Percentiles rank a stretch among this genome's conserved stretches.
These are phyloP conservation scores for Atherinosoma microstoma DNA, from an alignment of 2,797 vertebrate species.

Conservation along the genomic window DNA sequence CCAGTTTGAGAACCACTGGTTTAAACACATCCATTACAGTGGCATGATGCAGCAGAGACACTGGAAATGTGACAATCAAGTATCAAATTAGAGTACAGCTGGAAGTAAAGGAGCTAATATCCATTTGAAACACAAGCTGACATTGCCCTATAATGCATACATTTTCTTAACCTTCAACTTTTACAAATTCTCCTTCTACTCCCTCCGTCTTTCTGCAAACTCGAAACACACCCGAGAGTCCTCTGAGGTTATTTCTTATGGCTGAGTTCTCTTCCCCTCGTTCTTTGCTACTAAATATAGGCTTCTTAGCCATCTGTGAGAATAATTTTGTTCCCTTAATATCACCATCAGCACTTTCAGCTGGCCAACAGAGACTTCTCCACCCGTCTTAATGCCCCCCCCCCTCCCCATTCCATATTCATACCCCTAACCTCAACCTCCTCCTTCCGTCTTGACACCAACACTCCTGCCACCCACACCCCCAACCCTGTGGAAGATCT, in stretches of 20 bases:
- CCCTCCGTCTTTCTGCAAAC: constrained; percentile 61
- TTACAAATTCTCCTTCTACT: constrained; percentile 7
- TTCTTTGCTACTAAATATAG: constrained; percentile 90
- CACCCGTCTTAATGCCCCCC: constrained; percentile 51
- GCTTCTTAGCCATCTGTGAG: constrained; percentile 87
- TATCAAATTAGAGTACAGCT: constrained; percentile 40
- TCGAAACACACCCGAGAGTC: constrained; percentile 61
- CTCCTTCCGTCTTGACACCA: constrained; percentile 66
- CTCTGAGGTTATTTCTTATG: constrained; percentile 78
- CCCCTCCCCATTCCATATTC: constrained; percentile 62
- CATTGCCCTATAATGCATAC: constrained; percentile 26
- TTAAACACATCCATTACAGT: constrained; percentile 17
- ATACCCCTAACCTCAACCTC: constrained; percentile 64
- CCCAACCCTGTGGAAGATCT: constrained; percentile 74
- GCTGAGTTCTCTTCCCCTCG: constrained; percentile 64
- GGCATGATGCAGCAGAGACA: constrained; percentile 23
- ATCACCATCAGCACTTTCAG: constrained; percentile 92
- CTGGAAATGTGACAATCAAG: constrained; percentile 64
- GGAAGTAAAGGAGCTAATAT: constrained; percentile 30
- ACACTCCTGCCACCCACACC: constrained; percentile 65
- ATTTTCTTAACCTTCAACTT: constrained; percentile 39
- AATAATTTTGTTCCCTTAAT: constrained; percentile 90
- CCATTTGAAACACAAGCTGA: constrained; percentile 48
- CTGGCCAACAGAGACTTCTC: constrained; percentile 82
- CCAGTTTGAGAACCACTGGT: not conserved